A percentile compares a stretch with the other conserved stretches of the same genome.
Conservation (phyloP, 2,797 vertebrate genomes). For the Emydoidea blandingii region DNA sequence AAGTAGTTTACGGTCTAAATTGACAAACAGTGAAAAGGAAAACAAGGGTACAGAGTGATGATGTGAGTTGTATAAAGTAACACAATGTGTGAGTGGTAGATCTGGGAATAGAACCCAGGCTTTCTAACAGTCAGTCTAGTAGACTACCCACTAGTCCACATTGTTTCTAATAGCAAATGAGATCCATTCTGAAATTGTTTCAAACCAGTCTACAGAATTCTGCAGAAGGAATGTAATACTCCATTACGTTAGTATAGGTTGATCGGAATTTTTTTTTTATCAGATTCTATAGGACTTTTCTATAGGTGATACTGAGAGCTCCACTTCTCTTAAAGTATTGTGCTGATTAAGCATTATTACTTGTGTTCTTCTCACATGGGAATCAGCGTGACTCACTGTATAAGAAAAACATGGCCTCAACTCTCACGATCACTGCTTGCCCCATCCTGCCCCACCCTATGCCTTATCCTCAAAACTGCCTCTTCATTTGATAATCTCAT, state of each 20-base stretch:
- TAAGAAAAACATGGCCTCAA: not conserved
- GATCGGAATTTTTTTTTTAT: no score
- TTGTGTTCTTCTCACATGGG: constrained; percentile 2
- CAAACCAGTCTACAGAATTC: not conserved
- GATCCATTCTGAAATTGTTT: not conserved
- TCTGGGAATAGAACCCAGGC: not conserved
- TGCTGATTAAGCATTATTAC: not conserved
- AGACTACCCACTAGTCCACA: not conserved
- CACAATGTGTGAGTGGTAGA: not conserved
- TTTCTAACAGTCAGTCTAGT: not conserved
- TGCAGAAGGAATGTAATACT: not conserved
- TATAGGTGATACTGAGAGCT: rapidly evolving
- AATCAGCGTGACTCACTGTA: not conserved
- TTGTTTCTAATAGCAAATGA: not conserved
- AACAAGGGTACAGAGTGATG: not conserved
- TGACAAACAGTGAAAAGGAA: not conserved
- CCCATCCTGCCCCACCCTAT: not conserved
- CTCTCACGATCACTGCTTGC: not conserved
- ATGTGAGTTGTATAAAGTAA: not conserved
- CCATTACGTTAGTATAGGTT: not conserved
- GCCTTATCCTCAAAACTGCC: constrained; percentile 39
- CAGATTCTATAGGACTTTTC: not conserved
- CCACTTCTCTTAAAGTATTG: not conserved
- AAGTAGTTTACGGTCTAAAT: not conserved
- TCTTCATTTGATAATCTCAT: constrained; percentile 40